phyloP scores from a whole-genome alignment of 2,113 vertebrate species.

The Euleptes europaea region DNA sequence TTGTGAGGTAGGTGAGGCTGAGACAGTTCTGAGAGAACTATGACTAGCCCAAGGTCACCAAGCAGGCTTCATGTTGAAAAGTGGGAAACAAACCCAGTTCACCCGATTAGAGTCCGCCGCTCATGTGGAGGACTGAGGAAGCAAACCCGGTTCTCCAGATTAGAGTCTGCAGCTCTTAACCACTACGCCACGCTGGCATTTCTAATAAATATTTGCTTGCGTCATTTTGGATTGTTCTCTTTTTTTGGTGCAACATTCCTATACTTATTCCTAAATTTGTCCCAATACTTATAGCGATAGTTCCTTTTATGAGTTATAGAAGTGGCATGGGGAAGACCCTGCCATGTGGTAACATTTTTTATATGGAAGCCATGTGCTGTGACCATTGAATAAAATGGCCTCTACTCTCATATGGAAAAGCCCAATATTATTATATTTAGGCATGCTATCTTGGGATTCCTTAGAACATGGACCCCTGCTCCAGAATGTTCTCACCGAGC shows the following conservation, averaged over 20 bases:
- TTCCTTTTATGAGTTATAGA: background rate
- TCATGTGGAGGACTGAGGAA: too few relatives aligned
- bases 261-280: background rate
- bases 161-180: too few relatives aligned
- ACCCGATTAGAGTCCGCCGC: too few relatives aligned
- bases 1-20: too few relatives aligned
- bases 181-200: too few relatives aligned
- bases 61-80: too few relatives aligned
- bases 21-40: too few relatives aligned
- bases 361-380: background rate
- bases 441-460: background rate
- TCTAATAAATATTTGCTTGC: background rate
- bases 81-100: too few relatives aligned
- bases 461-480: background rate
- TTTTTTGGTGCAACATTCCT: background rate
- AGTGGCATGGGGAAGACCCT: background rate
- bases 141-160: too few relatives aligned
- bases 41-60: too few relatives aligned
- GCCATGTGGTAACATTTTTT: background rate
- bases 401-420: background rate
- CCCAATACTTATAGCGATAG: background rate
- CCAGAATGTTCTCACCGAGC: background rate
- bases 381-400: background rate
- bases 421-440: background rate
- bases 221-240: background rate